phyloP scores from a whole-genome alignment of 2,797 vertebrate species.

The Pseudomugil gertrudae region DNA sequence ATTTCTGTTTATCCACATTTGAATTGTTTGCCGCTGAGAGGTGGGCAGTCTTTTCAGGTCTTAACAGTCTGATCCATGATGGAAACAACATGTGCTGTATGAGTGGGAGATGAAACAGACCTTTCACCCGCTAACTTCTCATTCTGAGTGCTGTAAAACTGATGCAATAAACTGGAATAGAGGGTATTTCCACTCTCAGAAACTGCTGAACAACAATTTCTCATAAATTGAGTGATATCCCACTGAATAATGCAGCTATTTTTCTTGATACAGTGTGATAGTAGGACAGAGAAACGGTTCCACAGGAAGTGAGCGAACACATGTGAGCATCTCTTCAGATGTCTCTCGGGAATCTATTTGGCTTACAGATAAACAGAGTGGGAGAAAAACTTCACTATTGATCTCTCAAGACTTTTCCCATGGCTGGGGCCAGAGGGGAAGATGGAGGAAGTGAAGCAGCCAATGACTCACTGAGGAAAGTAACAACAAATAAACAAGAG shows the following conservation, averaged over 20 bases:
- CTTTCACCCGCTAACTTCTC: slow-evolving; percentile 56
- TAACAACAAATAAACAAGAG: slow-evolving; percentile 73
- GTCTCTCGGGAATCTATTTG: slow-evolving; percentile 64
- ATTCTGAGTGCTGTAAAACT: slow-evolving; percentile 38
- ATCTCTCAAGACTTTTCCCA: slow-evolving; percentile 77
- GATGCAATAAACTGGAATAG: slow-evolving; percentile 39
- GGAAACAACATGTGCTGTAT: slow-evolving; percentile 50
- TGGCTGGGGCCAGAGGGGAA: slow-evolving; percentile 62
- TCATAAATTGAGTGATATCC: slow-evolving; percentile 22
- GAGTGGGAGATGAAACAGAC: slow-evolving; percentile 52
- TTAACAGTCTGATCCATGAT: slow-evolving; percentile 33
- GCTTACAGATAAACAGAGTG: slow-evolving; percentile 52
- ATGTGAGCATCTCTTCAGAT: slow-evolving; percentile 51
- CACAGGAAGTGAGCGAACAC: slow-evolving; percentile 65
- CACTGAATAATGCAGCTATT: slow-evolving; percentile 31
- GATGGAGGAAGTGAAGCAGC: slow-evolving; percentile 66
- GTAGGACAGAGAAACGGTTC: slow-evolving; percentile 37
- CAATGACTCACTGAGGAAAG: slow-evolving; percentile 74
- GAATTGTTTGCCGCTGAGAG: slow-evolving; percentile 34
- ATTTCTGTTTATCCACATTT: slow-evolving; percentile 21
- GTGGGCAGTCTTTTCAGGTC: slow-evolving; percentile 46
- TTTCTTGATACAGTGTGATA: slow-evolving; percentile 17
- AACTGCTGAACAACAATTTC: slow-evolving; percentile 38
- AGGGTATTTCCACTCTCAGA: slow-evolving; percentile 52
- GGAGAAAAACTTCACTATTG: slow-evolving; percentile 68